phyloP scores from a whole-genome alignment of 1,140 invertebrate species.

The Musca vetustissima region DNA sequence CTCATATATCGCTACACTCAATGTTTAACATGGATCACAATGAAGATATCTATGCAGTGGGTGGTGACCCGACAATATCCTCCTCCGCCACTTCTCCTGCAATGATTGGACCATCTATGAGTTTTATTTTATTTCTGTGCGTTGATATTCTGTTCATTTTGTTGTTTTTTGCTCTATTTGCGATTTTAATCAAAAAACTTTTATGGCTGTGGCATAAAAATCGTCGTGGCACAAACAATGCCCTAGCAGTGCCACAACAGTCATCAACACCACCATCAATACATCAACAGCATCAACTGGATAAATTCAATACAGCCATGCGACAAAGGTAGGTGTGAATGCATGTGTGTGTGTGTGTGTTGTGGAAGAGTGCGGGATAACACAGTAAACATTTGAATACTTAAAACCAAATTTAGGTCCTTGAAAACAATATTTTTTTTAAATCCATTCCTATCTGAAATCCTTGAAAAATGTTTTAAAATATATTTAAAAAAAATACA shows the following conservation, averaged over 20 bases:
- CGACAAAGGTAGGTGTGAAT: conserved; percentile 40
- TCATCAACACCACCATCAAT: not conserved
- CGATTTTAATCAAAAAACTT: conserved; percentile 58
- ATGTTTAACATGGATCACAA: not conserved
- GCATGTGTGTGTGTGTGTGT: too few relatives aligned
- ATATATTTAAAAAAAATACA: too few relatives aligned
- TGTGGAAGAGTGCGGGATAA: too few relatives aligned
- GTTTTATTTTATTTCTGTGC: conserved; percentile 51
- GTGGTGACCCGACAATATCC: too few relatives aligned
- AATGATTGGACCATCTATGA: conserved; percentile 39
- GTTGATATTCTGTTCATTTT: conserved; percentile 53
- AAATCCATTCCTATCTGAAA: too few relatives aligned
- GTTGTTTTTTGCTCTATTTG: conserved; percentile 51
- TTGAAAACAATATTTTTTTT: too few relatives aligned
- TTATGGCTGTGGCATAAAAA: conserved; percentile 54
- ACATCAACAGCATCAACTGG: conserved; percentile 46
- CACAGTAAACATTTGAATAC: too few relatives aligned
- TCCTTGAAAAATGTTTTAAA: too few relatives aligned
- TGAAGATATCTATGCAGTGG: not conserved
- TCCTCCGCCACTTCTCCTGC: not conserved
- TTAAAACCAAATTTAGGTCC: too few relatives aligned
- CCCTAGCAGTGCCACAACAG: not conserved
- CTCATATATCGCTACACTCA: not conserved
- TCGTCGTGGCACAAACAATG: conserved; percentile 37
- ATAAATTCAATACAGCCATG: conserved; percentile 53